phyloP scores from a whole-genome alignment of 35 echinoderm and acorn worm genomes.

The Apostichopus parvimensis region DNA sequence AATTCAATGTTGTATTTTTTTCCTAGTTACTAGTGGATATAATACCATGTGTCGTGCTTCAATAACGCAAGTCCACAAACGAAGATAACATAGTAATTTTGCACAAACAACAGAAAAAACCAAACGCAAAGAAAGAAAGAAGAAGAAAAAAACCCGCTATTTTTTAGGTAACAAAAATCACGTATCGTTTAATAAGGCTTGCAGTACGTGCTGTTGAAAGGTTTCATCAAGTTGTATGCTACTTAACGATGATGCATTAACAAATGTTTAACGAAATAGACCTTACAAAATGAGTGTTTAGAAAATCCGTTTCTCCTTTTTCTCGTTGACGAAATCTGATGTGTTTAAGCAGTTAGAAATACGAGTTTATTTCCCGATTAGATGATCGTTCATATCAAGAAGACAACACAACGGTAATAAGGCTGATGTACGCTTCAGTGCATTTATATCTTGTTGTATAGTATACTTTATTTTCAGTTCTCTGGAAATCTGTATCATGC shows the following conservation, averaged over 20 bases:
- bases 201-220: neutral
- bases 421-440: too few species aligned
- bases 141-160: neutral
- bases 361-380: too few species aligned
- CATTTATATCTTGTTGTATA: too few species aligned
- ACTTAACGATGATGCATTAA: neutral
- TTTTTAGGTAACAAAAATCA: neutral
- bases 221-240: neutral
- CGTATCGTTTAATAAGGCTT: neutral
- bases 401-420: too few species aligned
- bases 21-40: neutral
- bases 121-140: neutral
- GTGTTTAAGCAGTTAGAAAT: too few species aligned
- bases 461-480: too few species aligned
- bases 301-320: too few species aligned
- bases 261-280: neutral
- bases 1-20: neutral
- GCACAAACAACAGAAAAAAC: neutral
- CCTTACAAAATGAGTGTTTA: too few species aligned
- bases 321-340: too few species aligned
- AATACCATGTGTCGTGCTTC: slow-evolving; percentile 7
- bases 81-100: neutral
- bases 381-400: too few species aligned
- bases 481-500: too few species aligned
- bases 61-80: neutral